Evolutionary conservation across 1,140 invertebrate species (phyloP).

Genomic region (Macrotrachela quadricornifera): DNA sequence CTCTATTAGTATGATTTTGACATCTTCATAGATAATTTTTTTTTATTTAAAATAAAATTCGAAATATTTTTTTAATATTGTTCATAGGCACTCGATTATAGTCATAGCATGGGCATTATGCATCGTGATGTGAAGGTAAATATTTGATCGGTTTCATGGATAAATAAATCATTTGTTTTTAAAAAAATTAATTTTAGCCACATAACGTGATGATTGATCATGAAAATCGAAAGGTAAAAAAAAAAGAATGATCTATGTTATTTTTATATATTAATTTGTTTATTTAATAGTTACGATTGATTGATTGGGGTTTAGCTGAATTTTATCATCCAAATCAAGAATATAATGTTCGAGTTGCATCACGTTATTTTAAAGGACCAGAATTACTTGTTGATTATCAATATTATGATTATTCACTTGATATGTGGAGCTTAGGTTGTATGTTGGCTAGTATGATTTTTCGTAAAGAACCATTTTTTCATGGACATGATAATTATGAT

Average conservation of each 20-base stretch:
- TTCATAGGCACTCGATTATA: conserved; percentile 70
- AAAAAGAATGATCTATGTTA: too few species aligned
- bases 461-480: conserved; percentile 99
- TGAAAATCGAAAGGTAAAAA: conserved; percentile 63
- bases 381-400: conserved; percentile 93
- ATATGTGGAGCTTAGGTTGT: conserved; percentile 98
- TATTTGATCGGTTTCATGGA: too few species aligned
- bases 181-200: conserved; percentile 32
- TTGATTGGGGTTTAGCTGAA: conserved; percentile 98
- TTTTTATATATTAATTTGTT: not conserved
- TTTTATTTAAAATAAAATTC: too few species aligned
- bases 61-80: too few species aligned
- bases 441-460: conserved; percentile 99
- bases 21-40: not conserved
- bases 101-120: conserved; percentile 99
- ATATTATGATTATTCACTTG: conserved; percentile 88
- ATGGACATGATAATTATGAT: conserved; percentile 99
- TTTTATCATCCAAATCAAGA: conserved; percentile 99
- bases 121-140: conserved; percentile 64
- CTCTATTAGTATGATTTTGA: too few species aligned
- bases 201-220: conserved; percentile 99
- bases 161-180: too few species aligned
- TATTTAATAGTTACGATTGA: conserved; percentile 54
- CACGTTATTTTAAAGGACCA: conserved; percentile 88
- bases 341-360: conserved; percentile 95